Conservation (phyloP, 2,113 vertebrate species). For the Sphaerodactylus townsendi region DNA sequence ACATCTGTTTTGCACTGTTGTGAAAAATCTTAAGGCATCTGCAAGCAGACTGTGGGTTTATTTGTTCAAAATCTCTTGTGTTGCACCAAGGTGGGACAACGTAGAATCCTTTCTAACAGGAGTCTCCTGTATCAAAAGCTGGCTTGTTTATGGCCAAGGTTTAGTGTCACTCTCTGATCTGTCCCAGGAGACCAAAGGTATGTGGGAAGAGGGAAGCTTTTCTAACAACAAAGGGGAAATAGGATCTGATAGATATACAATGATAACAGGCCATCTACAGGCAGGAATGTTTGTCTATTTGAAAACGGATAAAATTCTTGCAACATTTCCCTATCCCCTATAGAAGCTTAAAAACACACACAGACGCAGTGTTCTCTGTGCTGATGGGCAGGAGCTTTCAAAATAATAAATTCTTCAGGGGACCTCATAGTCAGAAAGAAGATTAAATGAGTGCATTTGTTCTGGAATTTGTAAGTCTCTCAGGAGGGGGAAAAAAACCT, state of each 20-base stretch:
- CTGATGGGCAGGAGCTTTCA: conserved; percentile 4
- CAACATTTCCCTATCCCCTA: neutral
- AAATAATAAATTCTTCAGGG: neutral
- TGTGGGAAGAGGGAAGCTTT: conserved; percentile 63
- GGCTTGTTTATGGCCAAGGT: conserved; percentile 56
- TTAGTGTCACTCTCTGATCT: conserved; percentile 61
- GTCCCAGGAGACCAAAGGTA: conserved; percentile 66
- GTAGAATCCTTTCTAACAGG: conserved; percentile 4
- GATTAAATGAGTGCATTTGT: conserved; percentile 37
- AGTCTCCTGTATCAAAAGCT: conserved; percentile 36
- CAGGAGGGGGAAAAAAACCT: conserved; percentile 28
- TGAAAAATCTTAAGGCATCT: neutral
- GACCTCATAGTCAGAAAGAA: neutral
- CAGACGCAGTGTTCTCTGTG: conserved; percentile 15
- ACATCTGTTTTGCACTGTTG: neutral
- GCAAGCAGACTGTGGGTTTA: no score
- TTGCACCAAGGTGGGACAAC: neutral
- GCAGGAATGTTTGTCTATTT: conserved; percentile 53
- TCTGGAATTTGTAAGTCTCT: conserved; percentile 42
- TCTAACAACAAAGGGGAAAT: conserved; percentile 64
- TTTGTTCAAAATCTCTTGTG: neutral
- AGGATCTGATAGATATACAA: conserved; percentile 42
- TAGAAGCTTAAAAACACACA: no score
- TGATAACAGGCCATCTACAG: conserved; percentile 58
- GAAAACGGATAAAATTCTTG: conserved; percentile 26